phyloP scores from a whole-genome alignment of 2,888 invertebrate species.

The Eledone cirrhosa region DNA sequence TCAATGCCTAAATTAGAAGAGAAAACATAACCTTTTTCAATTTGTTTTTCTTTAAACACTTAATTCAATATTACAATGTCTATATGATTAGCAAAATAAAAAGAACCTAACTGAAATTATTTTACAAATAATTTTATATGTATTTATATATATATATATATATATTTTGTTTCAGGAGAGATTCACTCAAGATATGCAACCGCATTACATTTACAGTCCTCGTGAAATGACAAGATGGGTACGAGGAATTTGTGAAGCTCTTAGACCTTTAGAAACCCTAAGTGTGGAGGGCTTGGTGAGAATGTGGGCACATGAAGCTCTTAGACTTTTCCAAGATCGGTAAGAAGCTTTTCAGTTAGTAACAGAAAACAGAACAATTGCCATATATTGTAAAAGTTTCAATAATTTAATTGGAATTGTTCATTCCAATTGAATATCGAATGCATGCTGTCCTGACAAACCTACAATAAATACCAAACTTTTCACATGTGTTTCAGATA shows the following conservation, averaged over 20 bases:
- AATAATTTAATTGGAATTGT: not conserved
- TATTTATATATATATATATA: no score
- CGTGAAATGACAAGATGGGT: conserved; percentile 99
- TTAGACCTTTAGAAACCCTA: conserved; percentile 89
- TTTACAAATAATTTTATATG: no score
- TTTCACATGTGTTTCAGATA: no score
- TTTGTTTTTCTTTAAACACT: no score
- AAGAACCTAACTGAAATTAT: no score
- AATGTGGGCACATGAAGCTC: conserved; percentile 99
- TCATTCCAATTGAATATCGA: not conserved
- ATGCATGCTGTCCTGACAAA: no score
- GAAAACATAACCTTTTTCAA: no score
- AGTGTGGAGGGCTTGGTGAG: conserved; percentile 93
- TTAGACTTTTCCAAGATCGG: conserved; percentile 89
- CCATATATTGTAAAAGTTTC: not conserved
- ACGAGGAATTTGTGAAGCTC: conserved; percentile 97
- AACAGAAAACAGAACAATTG: not conserved
- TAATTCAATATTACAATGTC: no score
- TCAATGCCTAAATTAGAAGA: not conserved
- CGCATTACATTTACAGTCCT: conserved; percentile 99
- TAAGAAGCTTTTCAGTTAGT: conserved; percentile 36
- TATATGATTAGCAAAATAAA: no score
- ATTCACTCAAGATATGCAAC: conserved; percentile 99
- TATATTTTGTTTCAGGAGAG: conserved; percentile 73
- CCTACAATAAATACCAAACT: no score